Evolutionary conservation across 2,888 invertebrate genomes (phyloP).

Genomic region (Eupithecia centaureata): DNA sequence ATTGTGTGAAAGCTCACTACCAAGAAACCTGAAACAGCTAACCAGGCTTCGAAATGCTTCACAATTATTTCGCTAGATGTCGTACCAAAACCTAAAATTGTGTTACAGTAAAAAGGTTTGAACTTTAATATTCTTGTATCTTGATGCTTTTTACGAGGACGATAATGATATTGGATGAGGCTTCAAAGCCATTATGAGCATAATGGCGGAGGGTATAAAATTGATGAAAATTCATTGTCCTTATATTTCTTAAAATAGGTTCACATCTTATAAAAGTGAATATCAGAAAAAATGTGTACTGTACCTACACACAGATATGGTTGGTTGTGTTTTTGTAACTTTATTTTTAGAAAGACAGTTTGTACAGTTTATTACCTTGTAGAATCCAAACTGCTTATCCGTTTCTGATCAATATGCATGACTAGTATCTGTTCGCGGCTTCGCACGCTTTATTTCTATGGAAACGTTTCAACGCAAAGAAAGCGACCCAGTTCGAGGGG

Average conservation of each 20-base stretch:
- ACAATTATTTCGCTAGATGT: slow-evolving; percentile 15
- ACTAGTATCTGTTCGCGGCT: too few species aligned
- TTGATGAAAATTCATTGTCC: slow-evolving; percentile 23
- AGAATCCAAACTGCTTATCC: neutral
- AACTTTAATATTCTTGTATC: neutral
- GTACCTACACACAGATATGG: too few species aligned
- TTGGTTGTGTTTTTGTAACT: neutral
- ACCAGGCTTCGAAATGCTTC: neutral
- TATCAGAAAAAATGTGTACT: neutral
- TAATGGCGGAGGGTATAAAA: slow-evolving; percentile 15
- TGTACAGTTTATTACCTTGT: neutral
- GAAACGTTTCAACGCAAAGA: too few species aligned
- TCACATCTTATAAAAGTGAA: neutral
- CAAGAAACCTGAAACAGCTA: neutral
- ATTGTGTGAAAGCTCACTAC: neutral
- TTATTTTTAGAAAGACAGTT: neutral
- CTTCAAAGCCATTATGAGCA: slow-evolving; percentile 8
- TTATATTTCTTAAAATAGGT: neutral
- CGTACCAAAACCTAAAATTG: neutral
- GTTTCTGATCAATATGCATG: neutral
- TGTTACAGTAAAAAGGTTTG: neutral
- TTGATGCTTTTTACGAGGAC: slow-evolving; percentile 21
- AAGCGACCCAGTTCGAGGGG: too few species aligned
- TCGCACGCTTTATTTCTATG: too few species aligned
- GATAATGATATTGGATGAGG: slow-evolving; percentile 23